A percentile compares a stretch with the other conserved stretches of the same genome.
Evolutionary conservation across 2,888 invertebrate genomes (phyloP).

Genomic region (Cataglyphis livida): DNA sequence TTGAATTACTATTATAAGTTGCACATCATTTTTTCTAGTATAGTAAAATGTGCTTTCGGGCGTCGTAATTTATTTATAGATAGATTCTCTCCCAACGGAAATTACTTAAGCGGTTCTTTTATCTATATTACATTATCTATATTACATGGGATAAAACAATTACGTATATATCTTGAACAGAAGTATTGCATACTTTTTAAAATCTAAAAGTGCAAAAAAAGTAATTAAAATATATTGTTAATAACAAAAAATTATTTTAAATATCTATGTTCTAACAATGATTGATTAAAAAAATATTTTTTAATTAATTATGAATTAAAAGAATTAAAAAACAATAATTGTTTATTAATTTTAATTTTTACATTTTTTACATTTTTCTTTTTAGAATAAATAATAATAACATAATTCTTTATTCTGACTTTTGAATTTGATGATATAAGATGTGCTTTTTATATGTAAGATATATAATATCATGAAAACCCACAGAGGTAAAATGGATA

Average conservation of each 20-base stretch:
- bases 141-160: neutral
- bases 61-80: neutral
- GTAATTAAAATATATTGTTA: neutral
- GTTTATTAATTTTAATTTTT: neutral
- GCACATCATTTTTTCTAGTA: slow-evolving; percentile 22
- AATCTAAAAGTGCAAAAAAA: neutral
- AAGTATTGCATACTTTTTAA: neutral
- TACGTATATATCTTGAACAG: neutral
- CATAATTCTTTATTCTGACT: neutral
- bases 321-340: neutral
- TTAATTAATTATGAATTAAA: neutral
- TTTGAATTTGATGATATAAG: neutral
- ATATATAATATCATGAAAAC: neutral
- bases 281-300: neutral
- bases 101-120: slow-evolving; percentile 41
- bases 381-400: neutral
- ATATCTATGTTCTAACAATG: neutral
- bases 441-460: neutral
- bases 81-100: neutral
- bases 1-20: neutral
- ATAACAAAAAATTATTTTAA: neutral
- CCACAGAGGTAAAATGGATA: neutral
- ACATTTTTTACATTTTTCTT: neutral
- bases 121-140: neutral
- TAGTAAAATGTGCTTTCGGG: slow-evolving; percentile 17